Conservation (phyloP, 1,140 invertebrate species). For the Drosophila insularis region DNA sequence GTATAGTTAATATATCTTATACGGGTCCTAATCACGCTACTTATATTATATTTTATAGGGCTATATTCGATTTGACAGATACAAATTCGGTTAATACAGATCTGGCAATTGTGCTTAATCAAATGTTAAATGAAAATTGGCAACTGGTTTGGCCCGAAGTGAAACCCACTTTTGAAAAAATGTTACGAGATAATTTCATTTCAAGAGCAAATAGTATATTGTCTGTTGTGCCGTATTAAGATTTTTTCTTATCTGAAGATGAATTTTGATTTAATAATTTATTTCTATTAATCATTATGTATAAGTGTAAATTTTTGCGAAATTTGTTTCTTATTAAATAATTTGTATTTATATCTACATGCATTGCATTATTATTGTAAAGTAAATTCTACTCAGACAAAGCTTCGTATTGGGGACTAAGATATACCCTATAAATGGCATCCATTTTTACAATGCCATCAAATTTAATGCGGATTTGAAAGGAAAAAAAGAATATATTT, state of each 20-base stretch:
- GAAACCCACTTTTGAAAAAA: not conserved
- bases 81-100: constrained; percentile 60
- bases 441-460: too few species aligned
- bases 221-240: not conserved
- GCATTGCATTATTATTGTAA: not conserved
- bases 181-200: not conserved
- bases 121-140: constrained; percentile 83
- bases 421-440: too few species aligned
- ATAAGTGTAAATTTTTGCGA: not conserved
- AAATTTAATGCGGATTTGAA: too few species aligned
- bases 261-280: not conserved
- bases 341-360: too few species aligned
- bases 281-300: too few species aligned
- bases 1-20: not conserved
- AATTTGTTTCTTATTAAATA: not conserved
- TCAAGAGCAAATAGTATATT: not conserved
- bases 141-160: constrained; percentile 62
- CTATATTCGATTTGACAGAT: not conserved
- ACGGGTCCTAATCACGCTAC: not conserved
- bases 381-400: not conserved
- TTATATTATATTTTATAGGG: not conserved
- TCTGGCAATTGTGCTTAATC: constrained; percentile 66
- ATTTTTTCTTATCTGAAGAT: constrained; percentile 2
- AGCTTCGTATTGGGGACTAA: too few species aligned
- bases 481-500: too few species aligned